A percentile compares a stretch with the other conserved stretches of the same genome.
phyloP scores from a whole-genome alignment of 2,888 invertebrate species.

The Chloroclystis v-ata region DNA sequence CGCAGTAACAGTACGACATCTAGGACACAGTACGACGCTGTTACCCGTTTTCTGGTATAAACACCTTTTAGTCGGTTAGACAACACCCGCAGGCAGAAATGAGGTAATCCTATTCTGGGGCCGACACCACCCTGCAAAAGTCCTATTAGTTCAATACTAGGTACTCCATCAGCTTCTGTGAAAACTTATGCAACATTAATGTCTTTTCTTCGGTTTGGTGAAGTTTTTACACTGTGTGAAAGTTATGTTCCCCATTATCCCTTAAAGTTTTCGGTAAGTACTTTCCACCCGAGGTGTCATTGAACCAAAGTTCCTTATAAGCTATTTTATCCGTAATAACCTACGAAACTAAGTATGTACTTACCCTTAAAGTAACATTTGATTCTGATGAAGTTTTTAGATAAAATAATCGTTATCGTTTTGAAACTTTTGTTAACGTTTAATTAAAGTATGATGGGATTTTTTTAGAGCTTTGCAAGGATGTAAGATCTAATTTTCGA shows the following conservation, averaged over 20 bases:
- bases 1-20: too few relatives aligned
- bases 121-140: too few relatives aligned
- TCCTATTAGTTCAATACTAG: too few relatives aligned
- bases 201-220: neutral
- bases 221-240: conserved; percentile 1
- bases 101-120: too few relatives aligned
- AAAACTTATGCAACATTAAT: neutral
- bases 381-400: conserved; percentile 15
- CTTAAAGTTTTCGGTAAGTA: neutral
- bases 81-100: too few relatives aligned
- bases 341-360: neutral
- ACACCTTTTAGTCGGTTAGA: too few relatives aligned
- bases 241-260: neutral
- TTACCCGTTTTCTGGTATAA: too few relatives aligned
- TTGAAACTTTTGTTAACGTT: conserved; percentile 17
- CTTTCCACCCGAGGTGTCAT: neutral
- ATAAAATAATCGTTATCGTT: conserved; percentile 14
- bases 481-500: too few relatives aligned
- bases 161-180: too few relatives aligned
- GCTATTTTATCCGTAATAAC: neutral
- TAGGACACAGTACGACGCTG: too few relatives aligned
- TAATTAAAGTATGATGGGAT: conserved; percentile 15
- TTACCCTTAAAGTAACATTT: conserved; percentile 8
- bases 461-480: too few relatives aligned
- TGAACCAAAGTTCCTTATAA: neutral